phyloP scores from a whole-genome alignment of 2,888 invertebrate species.

The Nasonia oneida region DNA sequence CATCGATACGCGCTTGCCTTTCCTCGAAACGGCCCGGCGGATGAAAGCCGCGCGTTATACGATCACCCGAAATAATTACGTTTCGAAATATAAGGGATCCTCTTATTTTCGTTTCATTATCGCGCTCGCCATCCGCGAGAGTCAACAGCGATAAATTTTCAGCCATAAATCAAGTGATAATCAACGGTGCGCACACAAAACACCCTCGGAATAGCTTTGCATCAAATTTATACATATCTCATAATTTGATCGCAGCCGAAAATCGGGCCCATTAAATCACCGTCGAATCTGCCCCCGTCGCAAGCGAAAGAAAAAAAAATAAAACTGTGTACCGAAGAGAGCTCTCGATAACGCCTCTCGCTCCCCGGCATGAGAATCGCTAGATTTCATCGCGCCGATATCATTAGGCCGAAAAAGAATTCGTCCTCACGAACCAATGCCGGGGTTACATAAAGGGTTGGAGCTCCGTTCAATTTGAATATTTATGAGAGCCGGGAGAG shows the following conservation, averaged over 20 bases:
- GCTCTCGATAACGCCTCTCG: not conserved
- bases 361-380: slow-evolving; percentile 24
- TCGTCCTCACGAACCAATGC: slow-evolving; percentile 67
- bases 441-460: slow-evolving; percentile 62
- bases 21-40: not conserved
- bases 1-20: slow-evolving; percentile 40
- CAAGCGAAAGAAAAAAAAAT: not conserved
- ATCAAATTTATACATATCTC: not conserved
- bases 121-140: not conserved
- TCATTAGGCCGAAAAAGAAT: slow-evolving; percentile 62
- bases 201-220: not conserved
- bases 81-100: not conserved
- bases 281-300: not conserved
- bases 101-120: not conserved
- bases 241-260: not conserved
- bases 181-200: not conserved
- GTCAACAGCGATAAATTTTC: not conserved
- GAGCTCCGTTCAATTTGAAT: slow-evolving; percentile 66
- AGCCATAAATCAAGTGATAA: not conserved
- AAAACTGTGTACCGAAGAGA: slow-evolving; percentile 1
- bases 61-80: slow-evolving; percentile 41
- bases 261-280: not conserved
- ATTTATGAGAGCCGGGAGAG: slow-evolving; percentile 69
- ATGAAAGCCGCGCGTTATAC: slow-evolving; percentile 32
- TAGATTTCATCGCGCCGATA: slow-evolving; percentile 43